Evolutionary conservation across 1,140 invertebrate genomes (phyloP).

Genomic region (Nylanderia fulva): DNA sequence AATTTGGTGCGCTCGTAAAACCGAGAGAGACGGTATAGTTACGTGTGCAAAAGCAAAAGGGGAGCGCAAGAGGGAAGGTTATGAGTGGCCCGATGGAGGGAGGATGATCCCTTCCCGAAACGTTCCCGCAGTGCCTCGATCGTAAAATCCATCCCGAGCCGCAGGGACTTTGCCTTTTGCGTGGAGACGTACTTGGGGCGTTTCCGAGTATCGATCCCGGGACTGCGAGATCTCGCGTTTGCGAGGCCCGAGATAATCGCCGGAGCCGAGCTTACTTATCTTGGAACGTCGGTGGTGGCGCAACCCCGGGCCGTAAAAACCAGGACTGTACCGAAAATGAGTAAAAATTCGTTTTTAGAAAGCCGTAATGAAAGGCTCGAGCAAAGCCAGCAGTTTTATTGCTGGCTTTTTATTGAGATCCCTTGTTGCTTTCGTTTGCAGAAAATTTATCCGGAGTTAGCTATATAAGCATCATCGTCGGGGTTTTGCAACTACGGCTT

Average conservation of each 20-base stretch:
- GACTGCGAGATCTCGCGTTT: constrained; percentile 22
- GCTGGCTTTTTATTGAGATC: background rate
- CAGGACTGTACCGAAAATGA: constrained; percentile 4
- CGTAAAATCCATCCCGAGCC: constrained; percentile 46
- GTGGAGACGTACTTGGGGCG: constrained; percentile 33
- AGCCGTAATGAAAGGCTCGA: background rate
- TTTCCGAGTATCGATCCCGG: constrained; percentile 53
- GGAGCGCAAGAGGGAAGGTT: constrained; percentile 6
- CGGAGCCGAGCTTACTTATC: constrained; percentile 32
- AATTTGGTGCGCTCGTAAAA: constrained; percentile 64
- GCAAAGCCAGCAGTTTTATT: background rate
- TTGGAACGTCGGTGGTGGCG: background rate
- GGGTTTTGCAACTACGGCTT: background rate
- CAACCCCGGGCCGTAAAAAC: constrained; percentile 7
- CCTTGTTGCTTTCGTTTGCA: background rate
- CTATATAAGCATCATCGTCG: background rate
- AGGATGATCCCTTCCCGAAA: constrained; percentile 46
- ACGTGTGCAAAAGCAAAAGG: background rate
- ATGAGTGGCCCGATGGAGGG: constrained; percentile 20
- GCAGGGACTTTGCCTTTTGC: constrained; percentile 37
- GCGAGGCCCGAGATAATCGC: constrained; percentile 20
- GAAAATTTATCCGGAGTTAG: constrained; percentile 1
- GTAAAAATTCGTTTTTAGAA: background rate
- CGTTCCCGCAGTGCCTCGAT: constrained; percentile 21
- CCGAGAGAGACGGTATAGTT: constrained; percentile 18